Evolutionary conservation across 1,140 invertebrate genomes (phyloP), one percentile per base, ranked within the genome.

Genomic region (Atta colombica): DNA sequence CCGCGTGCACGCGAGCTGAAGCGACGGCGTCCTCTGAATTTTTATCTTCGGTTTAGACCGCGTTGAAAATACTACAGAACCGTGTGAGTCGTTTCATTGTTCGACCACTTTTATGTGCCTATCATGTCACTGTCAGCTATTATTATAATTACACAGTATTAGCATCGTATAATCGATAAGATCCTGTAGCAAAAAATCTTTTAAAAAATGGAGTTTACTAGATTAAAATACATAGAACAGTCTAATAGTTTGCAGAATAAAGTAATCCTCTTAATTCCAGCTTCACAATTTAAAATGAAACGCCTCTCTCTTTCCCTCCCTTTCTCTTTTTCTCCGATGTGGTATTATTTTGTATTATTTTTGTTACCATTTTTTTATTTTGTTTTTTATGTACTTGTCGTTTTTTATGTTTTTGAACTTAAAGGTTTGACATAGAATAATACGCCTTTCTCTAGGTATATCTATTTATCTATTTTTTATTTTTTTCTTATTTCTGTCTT

Each of bases 21-120:
- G 31, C 69, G 77, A 39, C 45, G 45, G n/a, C 31, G 58, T 87
- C 61, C 51, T 88, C 45, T 28, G 51, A 84, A 72, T 66, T 77
- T 82, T 77, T 58, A 85, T 74, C 58, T 16, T n/a, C 18, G 7
- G 25, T 61, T 82, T 51, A 63, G n/a, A 72, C 39, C 18, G 39
- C 18, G 68, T 55, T 58, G 71, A 74, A 74, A 58, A 21, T 25
- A 58, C 10, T 1, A 45, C 49, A 16, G n/a, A 0, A 31, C 18
- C 25, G 39, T 14, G 18, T 25, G 18, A n/a, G 7, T 8, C 58
- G 28, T 78, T 78, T 51, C 39, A 45, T 12, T 45, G 39, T 45
- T 12, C 39, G 39, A 10, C 39, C 39, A 45, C 8, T 45, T 45
- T 45, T 45, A 45, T 45, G 8, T 12, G 39, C 6, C 55, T 10